Conservation (phyloP, 2,888 invertebrate species). For the Dexiosoma caninum region DNA sequence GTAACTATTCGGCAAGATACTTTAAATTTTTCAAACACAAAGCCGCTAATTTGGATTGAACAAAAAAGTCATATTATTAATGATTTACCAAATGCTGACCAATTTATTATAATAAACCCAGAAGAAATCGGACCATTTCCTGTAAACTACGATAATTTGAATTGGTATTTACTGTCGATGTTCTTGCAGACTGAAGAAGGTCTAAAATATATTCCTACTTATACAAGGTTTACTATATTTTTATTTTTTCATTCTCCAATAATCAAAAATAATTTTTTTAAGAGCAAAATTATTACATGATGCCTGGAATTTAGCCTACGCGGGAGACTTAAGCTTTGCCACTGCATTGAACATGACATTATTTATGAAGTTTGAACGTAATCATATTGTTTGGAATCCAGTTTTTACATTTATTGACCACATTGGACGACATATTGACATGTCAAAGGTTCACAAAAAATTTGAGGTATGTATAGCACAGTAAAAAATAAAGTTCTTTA, state of each 20-base stretch:
- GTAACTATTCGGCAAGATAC: conserved; percentile 81
- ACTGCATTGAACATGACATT: conserved; percentile 89
- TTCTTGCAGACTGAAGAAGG: conserved; percentile 81
- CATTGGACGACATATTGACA: conserved; percentile 85
- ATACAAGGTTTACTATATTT: conserved; percentile 79
- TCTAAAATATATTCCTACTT: conserved; percentile 82
- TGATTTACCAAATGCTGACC: conserved; percentile 80
- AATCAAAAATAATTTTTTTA: not conserved
- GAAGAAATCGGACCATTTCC: conserved; percentile 91
- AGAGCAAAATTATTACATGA: conserved; percentile 72
- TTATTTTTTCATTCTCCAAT: no score
- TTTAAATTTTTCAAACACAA: conserved; percentile 81
- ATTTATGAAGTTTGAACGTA: conserved; percentile 85
- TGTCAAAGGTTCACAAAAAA: conserved; percentile 82
- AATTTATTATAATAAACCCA: conserved; percentile 88
- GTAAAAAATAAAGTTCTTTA: no score
- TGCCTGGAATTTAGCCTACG: conserved; percentile 73
- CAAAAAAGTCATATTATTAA: conserved; percentile 79
- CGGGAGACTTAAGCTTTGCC: conserved; percentile 86
- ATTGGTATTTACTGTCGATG: conserved; percentile 86
- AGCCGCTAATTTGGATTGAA: conserved; percentile 83
- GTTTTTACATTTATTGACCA: conserved; percentile 91
- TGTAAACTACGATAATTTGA: conserved; percentile 87
- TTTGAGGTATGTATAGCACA: conserved; percentile 82
- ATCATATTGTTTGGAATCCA: conserved; percentile 89